A percentile compares a stretch with the other conserved stretches of the same genome.
phyloP scores from a whole-genome alignment of 2,888 invertebrate species.

The Geotrupes spiniger region DNA sequence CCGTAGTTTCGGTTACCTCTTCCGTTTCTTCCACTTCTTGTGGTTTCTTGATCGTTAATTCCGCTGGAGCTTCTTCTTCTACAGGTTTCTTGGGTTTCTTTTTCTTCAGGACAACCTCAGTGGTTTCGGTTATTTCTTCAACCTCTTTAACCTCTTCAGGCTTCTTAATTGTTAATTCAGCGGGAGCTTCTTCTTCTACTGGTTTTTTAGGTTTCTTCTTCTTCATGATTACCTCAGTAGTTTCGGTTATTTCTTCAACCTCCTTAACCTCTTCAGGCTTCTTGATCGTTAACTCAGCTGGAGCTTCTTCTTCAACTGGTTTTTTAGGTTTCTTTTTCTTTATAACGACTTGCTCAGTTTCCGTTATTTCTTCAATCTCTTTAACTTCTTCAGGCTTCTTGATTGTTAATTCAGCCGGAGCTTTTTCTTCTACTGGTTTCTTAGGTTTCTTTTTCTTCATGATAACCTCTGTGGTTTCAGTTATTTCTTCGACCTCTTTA shows the following conservation, averaged over 20 bases:
- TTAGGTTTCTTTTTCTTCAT: constrained; percentile 44
- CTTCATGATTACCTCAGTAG: constrained; percentile 36
- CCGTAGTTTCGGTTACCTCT: constrained; percentile 35
- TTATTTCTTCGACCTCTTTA: constrained; percentile 29
- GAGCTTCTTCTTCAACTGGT: constrained; percentile 32
- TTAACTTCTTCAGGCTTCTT: constrained; percentile 36
- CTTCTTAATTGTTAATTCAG: constrained; percentile 52
- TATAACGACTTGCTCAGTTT: constrained; percentile 34
- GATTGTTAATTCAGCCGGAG: constrained; percentile 47
- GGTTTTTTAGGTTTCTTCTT: constrained; percentile 33
- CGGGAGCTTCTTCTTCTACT: constrained; percentile 39
- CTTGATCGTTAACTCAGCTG: constrained; percentile 42
- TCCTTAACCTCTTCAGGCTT: constrained; percentile 28
- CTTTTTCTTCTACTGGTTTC: constrained; percentile 29
- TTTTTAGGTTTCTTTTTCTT: constrained; percentile 34
- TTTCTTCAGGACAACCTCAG: constrained; percentile 33
- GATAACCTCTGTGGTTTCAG: constrained; percentile 48
- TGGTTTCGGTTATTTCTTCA: constrained; percentile 23
- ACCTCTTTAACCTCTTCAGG: constrained; percentile 49
- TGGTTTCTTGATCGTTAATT: constrained; percentile 41
- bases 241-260: constrained; percentile 21
- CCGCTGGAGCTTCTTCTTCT: constrained; percentile 36
- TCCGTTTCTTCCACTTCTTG: constrained; percentile 27
- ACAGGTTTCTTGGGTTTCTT: too few species aligned
- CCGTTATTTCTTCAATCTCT: constrained; percentile 51